Conservation (phyloP, 2,888 invertebrate genomes). For the Epinotia bilunana region DNA sequence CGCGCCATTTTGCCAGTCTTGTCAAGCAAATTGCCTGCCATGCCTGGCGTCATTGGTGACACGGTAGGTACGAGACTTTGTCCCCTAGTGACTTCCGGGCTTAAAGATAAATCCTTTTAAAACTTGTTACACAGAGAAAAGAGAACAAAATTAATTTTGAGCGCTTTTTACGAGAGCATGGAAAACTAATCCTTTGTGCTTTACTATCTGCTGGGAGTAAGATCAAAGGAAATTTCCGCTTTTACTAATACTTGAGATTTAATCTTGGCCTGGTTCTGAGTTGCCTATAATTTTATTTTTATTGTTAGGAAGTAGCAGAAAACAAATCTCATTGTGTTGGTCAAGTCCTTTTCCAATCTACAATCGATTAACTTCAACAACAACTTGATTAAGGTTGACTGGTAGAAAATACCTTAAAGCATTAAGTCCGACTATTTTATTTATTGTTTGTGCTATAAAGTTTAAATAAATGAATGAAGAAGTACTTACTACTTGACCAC, state of each 20-base stretch:
- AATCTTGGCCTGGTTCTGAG: neutral
- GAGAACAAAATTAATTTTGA: slow-evolving; percentile 1
- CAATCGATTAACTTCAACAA: too few species aligned
- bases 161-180: slow-evolving; percentile 1
- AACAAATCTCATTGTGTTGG: too few species aligned
- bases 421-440: too few species aligned
- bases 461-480: too few species aligned
- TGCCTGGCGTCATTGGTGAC: neutral
- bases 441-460: too few species aligned
- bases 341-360: too few species aligned
- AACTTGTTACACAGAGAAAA: neutral
- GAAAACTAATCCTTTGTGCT: slow-evolving; percentile 20
- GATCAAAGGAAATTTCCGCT: slow-evolving; percentile 12
- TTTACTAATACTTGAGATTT: slow-evolving; percentile 12
- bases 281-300: neutral
- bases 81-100: neutral
- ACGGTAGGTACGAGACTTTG: neutral
- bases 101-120: neutral
- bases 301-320: neutral
- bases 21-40: too few species aligned
- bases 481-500: too few species aligned
- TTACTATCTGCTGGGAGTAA: neutral
- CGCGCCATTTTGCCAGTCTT: too few species aligned
- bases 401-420: too few species aligned
- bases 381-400: too few species aligned